Conservation (phyloP, 2,113 vertebrate species). For the Crotalus tigris region DNA sequence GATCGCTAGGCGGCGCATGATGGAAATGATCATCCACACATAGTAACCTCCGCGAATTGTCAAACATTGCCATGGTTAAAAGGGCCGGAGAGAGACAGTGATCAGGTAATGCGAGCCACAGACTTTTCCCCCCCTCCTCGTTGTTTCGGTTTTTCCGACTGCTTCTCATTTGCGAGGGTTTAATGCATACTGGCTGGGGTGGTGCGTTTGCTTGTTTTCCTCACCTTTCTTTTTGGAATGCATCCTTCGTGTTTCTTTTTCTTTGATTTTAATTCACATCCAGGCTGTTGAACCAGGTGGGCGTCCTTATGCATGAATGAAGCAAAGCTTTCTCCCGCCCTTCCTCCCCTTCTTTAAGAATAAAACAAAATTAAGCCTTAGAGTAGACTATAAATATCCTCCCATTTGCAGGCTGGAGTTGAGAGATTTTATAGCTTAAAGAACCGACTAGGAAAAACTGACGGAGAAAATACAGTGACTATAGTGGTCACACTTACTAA, state of each 20-base stretch:
- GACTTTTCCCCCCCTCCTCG: background rate
- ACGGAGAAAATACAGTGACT: background rate
- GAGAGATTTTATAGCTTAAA: background rate
- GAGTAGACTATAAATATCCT: too few relatives aligned
- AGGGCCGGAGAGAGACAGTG: slow-evolving; percentile 1
- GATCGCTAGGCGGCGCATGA: slow-evolving; percentile 6
- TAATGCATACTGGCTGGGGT: background rate
- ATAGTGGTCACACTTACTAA: background rate
- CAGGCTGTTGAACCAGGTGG: background rate
- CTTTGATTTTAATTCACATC: background rate
- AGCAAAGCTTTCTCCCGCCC: background rate
- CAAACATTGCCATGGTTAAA: slow-evolving; percentile 19
- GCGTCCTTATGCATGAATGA: background rate
- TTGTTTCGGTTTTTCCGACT: slow-evolving; percentile 5
- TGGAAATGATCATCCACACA: background rate
- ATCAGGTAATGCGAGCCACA: slow-evolving; percentile 25
- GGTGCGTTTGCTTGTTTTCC: background rate
- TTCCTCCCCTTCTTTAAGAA: background rate
- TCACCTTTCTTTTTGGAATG: background rate
- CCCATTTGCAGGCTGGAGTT: background rate
- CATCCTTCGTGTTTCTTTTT: background rate
- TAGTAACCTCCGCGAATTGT: slow-evolving; percentile 3
- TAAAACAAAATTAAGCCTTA: background rate
- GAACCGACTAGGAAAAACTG: background rate
- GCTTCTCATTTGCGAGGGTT: background rate